A percentile compares a stretch with the other conserved stretches of the same genome.
These are phyloP conservation scores for Rhamnusium bicolor DNA, from an alignment of 2,888 invertebrate genomes.

Conservation along the genomic window DNA sequence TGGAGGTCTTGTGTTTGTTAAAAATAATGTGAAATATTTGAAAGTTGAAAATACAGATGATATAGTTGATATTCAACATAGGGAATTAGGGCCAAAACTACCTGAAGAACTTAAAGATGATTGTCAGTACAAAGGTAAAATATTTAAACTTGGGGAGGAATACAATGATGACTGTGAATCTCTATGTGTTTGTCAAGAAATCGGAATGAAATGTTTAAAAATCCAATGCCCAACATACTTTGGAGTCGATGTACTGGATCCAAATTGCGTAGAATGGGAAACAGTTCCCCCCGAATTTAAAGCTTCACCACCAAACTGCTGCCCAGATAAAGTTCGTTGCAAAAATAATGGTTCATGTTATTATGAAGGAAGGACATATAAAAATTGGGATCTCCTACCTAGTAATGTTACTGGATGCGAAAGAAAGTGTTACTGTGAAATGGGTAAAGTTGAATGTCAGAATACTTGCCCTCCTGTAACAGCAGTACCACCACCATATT, in stretches of 20 bases:
- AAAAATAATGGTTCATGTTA: conserved; percentile 87
- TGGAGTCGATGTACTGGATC: conserved; percentile 88
- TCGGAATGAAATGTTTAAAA: conserved; percentile 83
- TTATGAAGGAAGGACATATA: conserved; percentile 78
- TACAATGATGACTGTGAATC: conserved; percentile 88
- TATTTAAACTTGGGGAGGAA: conserved; percentile 76
- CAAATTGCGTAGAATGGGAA: conserved; percentile 90
- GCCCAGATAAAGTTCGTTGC: conserved; percentile 85
- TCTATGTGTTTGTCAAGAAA: conserved; percentile 82
- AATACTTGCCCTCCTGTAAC: conserved; percentile 86
- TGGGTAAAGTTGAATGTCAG: conserved; percentile 89
- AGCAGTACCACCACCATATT: conserved; percentile 81
- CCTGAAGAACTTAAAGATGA: conserved; percentile 49
- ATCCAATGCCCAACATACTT: conserved; percentile 89
- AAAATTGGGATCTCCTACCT: conserved; percentile 89
- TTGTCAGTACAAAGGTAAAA: conserved; percentile 66
- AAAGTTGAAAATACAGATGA: conserved; percentile 66
- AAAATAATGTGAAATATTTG: conserved; percentile 62
- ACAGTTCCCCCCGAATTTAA: conserved; percentile 82
- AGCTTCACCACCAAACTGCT: conserved; percentile 85
- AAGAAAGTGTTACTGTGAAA: conserved; percentile 89
- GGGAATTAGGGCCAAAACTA: conserved; percentile 35
- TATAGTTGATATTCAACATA: conserved; percentile 59
- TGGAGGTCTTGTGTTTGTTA: conserved; percentile 62
- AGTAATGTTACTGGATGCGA: conserved; percentile 87